Evolutionary conservation across 1,140 invertebrate species (phyloP).

Genomic region (Drosophila hydei): DNA sequence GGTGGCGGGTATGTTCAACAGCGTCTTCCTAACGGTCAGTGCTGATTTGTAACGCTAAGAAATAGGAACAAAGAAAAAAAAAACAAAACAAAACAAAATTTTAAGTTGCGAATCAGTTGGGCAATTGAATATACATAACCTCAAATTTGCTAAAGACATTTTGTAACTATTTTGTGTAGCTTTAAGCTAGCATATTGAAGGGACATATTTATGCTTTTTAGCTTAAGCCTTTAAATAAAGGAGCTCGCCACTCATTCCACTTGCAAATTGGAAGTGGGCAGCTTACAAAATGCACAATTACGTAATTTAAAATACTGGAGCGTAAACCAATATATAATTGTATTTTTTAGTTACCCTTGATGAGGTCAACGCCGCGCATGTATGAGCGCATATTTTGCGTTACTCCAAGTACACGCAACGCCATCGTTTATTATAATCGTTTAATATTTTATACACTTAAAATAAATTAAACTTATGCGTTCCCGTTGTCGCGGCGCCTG

Average conservation of each 20-base stretch:
- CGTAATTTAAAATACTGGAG: constrained; percentile 64
- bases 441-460: constrained; percentile 58
- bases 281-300: constrained; percentile 61
- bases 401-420: constrained; percentile 77
- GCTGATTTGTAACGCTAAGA: constrained; percentile 84
- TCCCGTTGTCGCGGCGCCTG: constrained; percentile 60
- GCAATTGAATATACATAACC: constrained; percentile 65
- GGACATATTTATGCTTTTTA: not conserved
- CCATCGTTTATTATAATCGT: constrained; percentile 69
- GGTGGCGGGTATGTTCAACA: constrained; percentile 96
- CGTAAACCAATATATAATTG: constrained; percentile 28
- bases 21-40: constrained; percentile 86
- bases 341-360: constrained; percentile 64
- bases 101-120: constrained; percentile 24
- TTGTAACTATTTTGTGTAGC: constrained; percentile 19
- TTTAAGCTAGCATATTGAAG: constrained; percentile 3
- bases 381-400: constrained; percentile 79
- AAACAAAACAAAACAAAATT: constrained; percentile 23
- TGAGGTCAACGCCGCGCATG: constrained; percentile 65
- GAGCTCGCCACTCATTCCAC: not conserved
- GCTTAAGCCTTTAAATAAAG: not conserved
- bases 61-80: not conserved
- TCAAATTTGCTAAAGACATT: constrained; percentile 53
- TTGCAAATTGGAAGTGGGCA: not conserved
- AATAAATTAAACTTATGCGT: constrained; percentile 62